phyloP scores from a whole-genome alignment of 2,888 invertebrate genomes.

The Aelia acuminata region DNA sequence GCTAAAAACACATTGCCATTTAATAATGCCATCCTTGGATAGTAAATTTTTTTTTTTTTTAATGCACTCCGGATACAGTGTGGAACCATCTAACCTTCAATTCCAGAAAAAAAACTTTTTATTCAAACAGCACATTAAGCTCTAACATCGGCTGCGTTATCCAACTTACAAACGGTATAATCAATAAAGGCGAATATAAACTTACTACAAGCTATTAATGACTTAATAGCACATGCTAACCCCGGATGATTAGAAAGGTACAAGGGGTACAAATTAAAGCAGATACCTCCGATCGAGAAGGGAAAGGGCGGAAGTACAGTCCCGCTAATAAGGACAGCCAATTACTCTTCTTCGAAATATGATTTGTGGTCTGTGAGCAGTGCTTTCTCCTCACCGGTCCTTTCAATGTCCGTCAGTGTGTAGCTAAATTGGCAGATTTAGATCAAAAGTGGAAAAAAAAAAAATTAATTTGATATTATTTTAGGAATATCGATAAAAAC shows the following conservation, averaged over 20 bases:
- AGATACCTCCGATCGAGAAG: slow-evolving; percentile 3
- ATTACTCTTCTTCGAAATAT: slow-evolving; percentile 33
- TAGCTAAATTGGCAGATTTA: background rate
- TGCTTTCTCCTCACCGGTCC: background rate
- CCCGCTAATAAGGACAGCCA: slow-evolving; percentile 10
- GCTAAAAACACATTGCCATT: no score
- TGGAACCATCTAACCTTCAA: no score
- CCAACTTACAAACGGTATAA: background rate
- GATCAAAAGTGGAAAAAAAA: slow-evolving; percentile 2
- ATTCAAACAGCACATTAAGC: no score
- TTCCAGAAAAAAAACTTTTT: no score
- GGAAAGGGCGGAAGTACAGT: slow-evolving; percentile 16
- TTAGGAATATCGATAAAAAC: background rate
- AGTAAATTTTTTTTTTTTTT: no score
- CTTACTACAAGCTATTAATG: background rate
- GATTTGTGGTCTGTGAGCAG: slow-evolving; percentile 24
- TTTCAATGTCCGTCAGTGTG: background rate
- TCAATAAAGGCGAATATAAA: background rate
- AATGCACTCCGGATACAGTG: no score
- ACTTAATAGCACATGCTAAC: background rate
- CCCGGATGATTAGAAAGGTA: slow-evolving; percentile 8
- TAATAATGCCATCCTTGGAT: no score
- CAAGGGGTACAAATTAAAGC: background rate
- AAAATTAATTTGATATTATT: background rate
- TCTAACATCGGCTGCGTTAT: no score